Evolutionary conservation across 2,797 vertebrate species (phyloP).

Genomic region (Telmatherina bonti): DNA sequence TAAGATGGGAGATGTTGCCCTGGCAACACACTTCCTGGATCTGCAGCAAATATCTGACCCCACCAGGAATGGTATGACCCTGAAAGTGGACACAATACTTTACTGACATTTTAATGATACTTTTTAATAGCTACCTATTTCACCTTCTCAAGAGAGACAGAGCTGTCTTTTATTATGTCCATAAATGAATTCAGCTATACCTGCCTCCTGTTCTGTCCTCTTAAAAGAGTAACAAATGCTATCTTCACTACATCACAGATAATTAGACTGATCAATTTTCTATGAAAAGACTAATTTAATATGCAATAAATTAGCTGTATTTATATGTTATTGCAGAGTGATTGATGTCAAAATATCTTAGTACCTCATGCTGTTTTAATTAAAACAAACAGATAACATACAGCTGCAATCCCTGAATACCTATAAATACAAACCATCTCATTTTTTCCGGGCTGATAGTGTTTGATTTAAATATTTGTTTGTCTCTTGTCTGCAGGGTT

Average conservation of each 20-base stretch:
- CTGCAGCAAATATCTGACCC: conserved; percentile 91
- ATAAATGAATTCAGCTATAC: not conserved
- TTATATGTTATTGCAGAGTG: not conserved
- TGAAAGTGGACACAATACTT: not conserved
- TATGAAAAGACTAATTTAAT: not conserved
- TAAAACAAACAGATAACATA: not conserved
- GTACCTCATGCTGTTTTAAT: not conserved
- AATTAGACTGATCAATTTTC: not conserved
- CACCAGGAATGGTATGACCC: conserved; percentile 86
- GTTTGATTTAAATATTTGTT: not conserved
- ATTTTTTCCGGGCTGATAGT: not conserved
- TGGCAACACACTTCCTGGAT: conserved; percentile 92
- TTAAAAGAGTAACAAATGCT: too few relatives aligned
- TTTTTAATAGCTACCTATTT: not conserved
- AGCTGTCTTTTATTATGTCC: not conserved
- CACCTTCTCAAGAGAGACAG: not conserved
- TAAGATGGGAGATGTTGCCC: conserved; percentile 86
- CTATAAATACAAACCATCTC: too few relatives aligned
- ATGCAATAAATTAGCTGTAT: not conserved
- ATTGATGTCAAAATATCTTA: not conserved
- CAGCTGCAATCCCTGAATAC: not conserved
- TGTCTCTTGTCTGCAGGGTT: conserved; percentile 81
- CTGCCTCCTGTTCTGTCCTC: too few relatives aligned
- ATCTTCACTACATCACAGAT: too few relatives aligned
- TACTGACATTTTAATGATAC: not conserved